A percentile compares a stretch with the other conserved stretches of the same genome.
phyloP scores from a whole-genome alignment of 2,797 vertebrate genomes.

The Garrulus glandarius region DNA sequence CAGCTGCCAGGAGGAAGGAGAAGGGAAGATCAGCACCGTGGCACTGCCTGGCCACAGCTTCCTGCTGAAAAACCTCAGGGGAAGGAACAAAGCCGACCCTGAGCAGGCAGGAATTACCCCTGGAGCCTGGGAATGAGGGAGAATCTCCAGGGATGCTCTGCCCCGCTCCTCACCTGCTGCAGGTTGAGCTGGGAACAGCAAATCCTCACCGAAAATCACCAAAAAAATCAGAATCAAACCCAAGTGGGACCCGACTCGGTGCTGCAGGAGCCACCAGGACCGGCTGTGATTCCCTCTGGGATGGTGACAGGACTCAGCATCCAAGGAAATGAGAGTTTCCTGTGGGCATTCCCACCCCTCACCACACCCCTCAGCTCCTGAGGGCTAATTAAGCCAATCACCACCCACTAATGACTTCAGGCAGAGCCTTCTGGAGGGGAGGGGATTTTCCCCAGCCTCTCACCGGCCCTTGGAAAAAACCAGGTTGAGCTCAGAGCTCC shows the following conservation, averaged over 20 bases:
- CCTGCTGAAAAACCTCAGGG: background rate
- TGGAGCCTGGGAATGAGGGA: background rate
- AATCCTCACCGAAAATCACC: background rate
- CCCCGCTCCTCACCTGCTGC: background rate
- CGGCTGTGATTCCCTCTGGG: background rate
- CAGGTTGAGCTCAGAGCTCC: background rate
- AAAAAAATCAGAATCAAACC: background rate
- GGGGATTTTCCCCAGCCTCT: background rate
- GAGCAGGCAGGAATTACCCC: background rate
- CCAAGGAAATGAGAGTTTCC: background rate
- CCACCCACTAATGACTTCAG: background rate
- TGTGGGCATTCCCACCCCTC: background rate
- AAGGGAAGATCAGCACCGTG: background rate
- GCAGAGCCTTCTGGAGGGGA: background rate
- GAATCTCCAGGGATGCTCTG: background rate
- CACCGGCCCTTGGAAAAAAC: background rate
- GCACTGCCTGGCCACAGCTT: background rate
- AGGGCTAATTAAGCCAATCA: background rate
- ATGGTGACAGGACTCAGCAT: background rate
- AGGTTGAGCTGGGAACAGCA: background rate
- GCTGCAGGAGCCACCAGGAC: background rate
- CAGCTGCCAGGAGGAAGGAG: background rate
- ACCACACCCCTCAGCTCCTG: background rate
- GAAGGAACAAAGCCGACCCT: background rate
- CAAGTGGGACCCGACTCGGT: rapidly evolving